Evolutionary conservation across 2,113 vertebrate genomes (phyloP).

Genomic region (Pleuronectes platessa): DNA sequence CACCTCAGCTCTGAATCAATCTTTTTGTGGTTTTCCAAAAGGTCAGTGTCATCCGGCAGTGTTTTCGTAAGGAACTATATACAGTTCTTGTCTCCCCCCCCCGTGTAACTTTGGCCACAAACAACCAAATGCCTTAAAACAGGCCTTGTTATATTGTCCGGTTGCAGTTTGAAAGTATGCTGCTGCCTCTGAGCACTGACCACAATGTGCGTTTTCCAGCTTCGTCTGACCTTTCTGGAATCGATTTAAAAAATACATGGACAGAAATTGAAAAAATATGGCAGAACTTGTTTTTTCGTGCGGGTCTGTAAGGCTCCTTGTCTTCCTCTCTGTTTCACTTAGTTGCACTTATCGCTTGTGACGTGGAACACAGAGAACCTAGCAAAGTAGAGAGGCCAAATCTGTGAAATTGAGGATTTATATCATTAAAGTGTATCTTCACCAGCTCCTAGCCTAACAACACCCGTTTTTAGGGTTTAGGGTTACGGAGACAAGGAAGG

Average conservation of each 20-base stretch:
- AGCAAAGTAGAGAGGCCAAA: neutral
- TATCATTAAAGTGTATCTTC: too few relatives aligned
- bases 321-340: neutral
- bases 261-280: neutral
- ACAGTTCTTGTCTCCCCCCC: too few relatives aligned
- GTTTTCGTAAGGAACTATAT: neutral
- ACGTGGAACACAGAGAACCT: neutral
- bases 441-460: too few relatives aligned
- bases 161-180: neutral
- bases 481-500: too few relatives aligned
- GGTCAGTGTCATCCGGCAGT: slow-evolving; percentile 40
- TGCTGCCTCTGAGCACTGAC: neutral
- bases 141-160: neutral
- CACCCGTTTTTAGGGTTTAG: too few relatives aligned
- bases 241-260: neutral
- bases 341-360: neutral
- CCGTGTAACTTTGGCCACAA: neutral
- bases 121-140: neutral
- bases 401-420: neutral
- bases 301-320: neutral
- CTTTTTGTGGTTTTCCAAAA: slow-evolving; percentile 28
- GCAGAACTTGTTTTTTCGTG: neutral
- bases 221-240: neutral
- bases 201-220: neutral
- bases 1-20: slow-evolving; percentile 19